Evolutionary conservation across 2,113 vertebrate genomes (phyloP).

Genomic region (Onychorhynchus coronatus): DNA sequence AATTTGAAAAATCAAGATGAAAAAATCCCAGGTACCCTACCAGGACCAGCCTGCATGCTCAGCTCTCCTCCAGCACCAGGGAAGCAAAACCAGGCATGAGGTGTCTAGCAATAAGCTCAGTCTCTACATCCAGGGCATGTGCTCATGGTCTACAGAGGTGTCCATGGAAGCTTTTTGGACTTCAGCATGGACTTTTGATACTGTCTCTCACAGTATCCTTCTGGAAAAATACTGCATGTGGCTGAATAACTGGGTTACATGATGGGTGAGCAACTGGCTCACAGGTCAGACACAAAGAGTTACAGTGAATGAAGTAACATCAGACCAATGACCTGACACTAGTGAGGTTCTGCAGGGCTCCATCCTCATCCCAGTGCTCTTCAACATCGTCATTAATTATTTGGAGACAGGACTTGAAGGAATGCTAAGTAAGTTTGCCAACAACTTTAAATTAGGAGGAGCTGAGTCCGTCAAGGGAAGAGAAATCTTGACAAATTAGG

Average conservation of each 20-base stretch:
- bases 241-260: background rate
- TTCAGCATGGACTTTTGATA: background rate
- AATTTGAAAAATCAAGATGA: background rate
- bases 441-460: background rate
- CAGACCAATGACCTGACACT: background rate
- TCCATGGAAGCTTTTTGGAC: accelerated
- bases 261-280: background rate
- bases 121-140: accelerated
- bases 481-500: background rate
- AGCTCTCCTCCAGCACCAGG: background rate
- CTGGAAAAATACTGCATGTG: background rate
- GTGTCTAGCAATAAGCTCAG: accelerated
- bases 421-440: background rate
- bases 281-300: accelerated
- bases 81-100: background rate
- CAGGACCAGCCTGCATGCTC: accelerated
- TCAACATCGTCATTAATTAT: background rate
- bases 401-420: background rate
- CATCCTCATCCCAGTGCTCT: background rate
- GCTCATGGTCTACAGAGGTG: background rate
- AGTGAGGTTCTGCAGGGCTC: background rate
- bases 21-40: background rate
- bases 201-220: background rate
- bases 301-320: background rate
- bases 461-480: background rate